Conservation (phyloP, 2,888 invertebrate species). For the Lasius fuliginosus region DNA sequence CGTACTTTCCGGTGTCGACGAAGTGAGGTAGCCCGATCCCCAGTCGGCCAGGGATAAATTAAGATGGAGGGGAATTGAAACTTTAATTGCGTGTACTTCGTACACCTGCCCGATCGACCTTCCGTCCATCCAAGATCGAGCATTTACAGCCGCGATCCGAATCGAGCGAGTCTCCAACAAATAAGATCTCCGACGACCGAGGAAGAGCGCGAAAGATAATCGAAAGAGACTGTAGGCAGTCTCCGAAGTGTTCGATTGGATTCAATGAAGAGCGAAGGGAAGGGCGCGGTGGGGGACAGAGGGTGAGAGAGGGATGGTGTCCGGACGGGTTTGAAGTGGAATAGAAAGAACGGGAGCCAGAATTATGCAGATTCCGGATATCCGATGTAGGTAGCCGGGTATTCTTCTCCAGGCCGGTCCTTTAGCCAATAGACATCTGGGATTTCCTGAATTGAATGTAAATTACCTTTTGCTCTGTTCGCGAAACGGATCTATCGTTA, state of each 20-base stretch:
- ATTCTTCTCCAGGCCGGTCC: conserved; percentile 77
- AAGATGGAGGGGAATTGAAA: conserved; percentile 76
- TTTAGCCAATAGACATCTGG: conserved; percentile 80
- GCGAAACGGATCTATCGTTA: conserved; percentile 80
- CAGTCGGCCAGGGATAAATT: conserved; percentile 73
- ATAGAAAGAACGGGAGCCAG: conserved; percentile 68
- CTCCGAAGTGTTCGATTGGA: conserved; percentile 39
- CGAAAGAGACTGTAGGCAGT: conserved; percentile 32
- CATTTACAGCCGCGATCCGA: conserved; percentile 46
- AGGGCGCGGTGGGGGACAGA: background rate
- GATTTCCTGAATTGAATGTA: conserved; percentile 83
- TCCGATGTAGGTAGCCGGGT: conserved; percentile 76
- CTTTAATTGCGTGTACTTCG: conserved; percentile 82
- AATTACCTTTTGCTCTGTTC: conserved; percentile 80
- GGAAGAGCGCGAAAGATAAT: conserved; percentile 21
- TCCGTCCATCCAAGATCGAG: conserved; percentile 11
- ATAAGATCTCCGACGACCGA: conserved; percentile 47
- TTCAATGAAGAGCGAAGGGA: conserved; percentile 41
- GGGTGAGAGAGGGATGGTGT: background rate
- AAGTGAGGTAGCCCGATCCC: conserved; percentile 70
- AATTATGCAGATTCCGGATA: conserved; percentile 82
- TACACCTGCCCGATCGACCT: conserved; percentile 52
- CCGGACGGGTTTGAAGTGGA: conserved; percentile 42
- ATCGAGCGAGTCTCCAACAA: conserved; percentile 22
- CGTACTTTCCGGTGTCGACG: conserved; percentile 29